phyloP scores from a whole-genome alignment of 2,797 vertebrate genomes.

The Calcarius lapponicus region DNA sequence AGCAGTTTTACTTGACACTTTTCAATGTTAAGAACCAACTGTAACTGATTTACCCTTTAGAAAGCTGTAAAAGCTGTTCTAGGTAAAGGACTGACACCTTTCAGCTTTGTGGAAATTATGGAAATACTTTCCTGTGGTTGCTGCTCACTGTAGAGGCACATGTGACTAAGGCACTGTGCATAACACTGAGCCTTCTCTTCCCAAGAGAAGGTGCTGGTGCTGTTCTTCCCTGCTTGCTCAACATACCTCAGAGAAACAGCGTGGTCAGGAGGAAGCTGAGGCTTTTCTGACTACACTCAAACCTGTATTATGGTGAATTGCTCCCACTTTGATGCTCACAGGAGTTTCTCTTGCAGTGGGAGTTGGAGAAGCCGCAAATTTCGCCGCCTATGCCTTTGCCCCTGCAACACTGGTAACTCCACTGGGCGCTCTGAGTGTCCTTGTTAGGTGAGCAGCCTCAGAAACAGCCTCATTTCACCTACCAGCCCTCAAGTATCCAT shows the following conservation, averaged over 20 bases:
- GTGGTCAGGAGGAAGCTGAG: background rate
- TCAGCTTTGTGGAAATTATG: background rate
- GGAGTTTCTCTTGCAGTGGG: conserved; percentile 80
- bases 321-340: background rate
- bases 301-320: background rate
- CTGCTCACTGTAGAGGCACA: background rate
- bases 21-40: background rate
- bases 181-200: background rate
- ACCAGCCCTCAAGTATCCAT: background rate
- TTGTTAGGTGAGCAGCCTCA: conserved; percentile 81
- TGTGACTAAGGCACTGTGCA: background rate
- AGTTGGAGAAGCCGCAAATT: conserved; percentile 86
- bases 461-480: background rate
- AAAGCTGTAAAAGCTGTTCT: background rate
- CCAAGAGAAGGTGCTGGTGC: background rate
- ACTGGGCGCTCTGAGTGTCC: conserved; percentile 86
- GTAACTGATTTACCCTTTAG: background rate
- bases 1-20: background rate
- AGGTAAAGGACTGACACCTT: background rate
- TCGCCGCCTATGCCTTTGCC: conserved; percentile 87
- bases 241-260: background rate
- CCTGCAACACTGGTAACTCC: conserved; percentile 87
- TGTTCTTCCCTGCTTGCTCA: background rate
- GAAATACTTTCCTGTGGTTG: background rate
- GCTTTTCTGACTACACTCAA: background rate